A percentile compares a stretch with the other conserved stretches of the same genome.
Evolutionary conservation across 2,113 vertebrate species (phyloP).

Genomic region (Amblyornis subalaris): DNA sequence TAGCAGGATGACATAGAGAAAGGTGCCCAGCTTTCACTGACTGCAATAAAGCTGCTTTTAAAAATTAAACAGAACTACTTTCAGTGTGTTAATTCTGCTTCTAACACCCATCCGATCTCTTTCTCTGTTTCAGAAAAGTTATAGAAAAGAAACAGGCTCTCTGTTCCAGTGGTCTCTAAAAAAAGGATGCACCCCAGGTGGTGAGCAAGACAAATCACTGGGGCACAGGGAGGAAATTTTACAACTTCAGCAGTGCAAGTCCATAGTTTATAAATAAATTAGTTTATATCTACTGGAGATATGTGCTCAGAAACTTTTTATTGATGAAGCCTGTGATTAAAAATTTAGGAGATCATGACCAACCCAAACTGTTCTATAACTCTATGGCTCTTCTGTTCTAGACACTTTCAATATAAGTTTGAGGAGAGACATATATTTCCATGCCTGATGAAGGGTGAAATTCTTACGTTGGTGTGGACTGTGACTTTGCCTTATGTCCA

Average conservation of each 20-base stretch:
- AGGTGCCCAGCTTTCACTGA: background rate
- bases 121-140: background rate
- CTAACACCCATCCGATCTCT: background rate
- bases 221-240: background rate
- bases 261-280: background rate
- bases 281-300: too few species aligned
- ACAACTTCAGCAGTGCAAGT: background rate
- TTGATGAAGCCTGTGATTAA: background rate
- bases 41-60: background rate
- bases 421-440: background rate
- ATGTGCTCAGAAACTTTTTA: background rate
- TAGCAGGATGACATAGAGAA: background rate
- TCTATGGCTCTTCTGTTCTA: background rate
- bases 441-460: fast-evolving
- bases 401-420: background rate
- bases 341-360: background rate
- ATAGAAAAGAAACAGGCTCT: background rate
- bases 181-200: too few species aligned
- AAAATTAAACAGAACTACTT: background rate
- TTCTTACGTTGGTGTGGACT: background rate
- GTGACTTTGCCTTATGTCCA: background rate
- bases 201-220: fast-evolving
- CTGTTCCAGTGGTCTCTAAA: background rate
- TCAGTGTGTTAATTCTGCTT: background rate
- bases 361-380: background rate